Conservation (phyloP, 2,888 invertebrate species). For the Pandemis corylana region DNA sequence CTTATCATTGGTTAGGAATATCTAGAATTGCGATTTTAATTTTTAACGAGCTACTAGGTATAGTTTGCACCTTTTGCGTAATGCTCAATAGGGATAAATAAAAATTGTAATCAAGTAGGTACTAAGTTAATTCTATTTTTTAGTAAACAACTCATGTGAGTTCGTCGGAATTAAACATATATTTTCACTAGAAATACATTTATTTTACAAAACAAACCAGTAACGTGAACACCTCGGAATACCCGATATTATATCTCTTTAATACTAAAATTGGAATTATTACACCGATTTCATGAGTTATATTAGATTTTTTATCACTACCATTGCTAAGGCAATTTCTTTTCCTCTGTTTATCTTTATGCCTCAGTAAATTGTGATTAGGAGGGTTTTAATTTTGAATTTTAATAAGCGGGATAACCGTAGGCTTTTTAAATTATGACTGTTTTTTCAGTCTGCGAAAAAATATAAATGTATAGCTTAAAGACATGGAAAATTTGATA, state of each 20-base stretch:
- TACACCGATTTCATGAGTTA: slow-evolving; percentile 52
- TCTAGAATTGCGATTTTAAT: too few relatives aligned
- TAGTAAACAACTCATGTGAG: neutral
- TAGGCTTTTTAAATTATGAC: slow-evolving; percentile 6
- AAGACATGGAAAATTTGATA: too few relatives aligned
- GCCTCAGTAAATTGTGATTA: slow-evolving; percentile 50
- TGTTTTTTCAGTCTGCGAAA: neutral
- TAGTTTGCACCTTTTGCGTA: too few relatives aligned
- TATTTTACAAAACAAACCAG: neutral
- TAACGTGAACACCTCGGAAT: neutral
- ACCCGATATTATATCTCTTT: slow-evolving; percentile 31
- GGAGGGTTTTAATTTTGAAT: slow-evolving; percentile 30
- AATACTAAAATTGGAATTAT: slow-evolving; percentile 49
- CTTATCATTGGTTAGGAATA: too few relatives aligned
- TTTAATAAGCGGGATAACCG: slow-evolving; percentile 31
- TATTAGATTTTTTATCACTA: slow-evolving; percentile 50
- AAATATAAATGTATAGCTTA: neutral
- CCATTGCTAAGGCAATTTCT: slow-evolving; percentile 49
- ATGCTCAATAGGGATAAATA: too few relatives aligned
- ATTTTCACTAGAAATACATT: neutral
- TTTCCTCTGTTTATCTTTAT: slow-evolving; percentile 53
- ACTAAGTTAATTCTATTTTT: too few relatives aligned
- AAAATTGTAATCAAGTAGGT: too few relatives aligned
- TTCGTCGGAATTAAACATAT: neutral
- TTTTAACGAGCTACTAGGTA: too few relatives aligned